Evolutionary conservation across 2,113 vertebrate species (phyloP), one percentile per base, ranked within the genome.

Genomic region (Oreochromis aureus): DNA sequence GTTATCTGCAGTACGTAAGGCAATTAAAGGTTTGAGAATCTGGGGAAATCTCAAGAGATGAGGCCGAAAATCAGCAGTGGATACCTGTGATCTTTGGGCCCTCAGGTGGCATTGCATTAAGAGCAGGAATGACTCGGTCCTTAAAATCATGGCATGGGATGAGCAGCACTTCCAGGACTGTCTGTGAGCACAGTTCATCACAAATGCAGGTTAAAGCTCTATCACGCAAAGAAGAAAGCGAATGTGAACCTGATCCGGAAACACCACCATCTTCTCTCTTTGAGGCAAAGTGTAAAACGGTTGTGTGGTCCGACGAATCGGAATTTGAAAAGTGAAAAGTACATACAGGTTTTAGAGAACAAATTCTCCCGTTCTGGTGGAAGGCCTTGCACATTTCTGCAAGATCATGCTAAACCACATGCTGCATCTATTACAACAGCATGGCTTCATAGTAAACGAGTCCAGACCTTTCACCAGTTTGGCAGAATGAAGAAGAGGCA

Each of bases 301-400:
- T 46, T 1, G 39, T 27, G 39, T 6, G 69, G 24, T 27, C 2
- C 1, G 0, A 46, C 8, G 0, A 46, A 18, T 73, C 0, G 0
- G 0, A 27, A 46, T 0, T 46, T 1, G 13, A 73, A 46, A 36
- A 66, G 18, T n/a, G 32, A n/a, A 12, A 66, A 0, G 18, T 66
- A 13, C 19, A 1, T 39, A 0, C 63, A 18, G 69, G 3, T 6
- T 73, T 73, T 73, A 46, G 39, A 73, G 69, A 73, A 73, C 22
- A 6, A 46, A 73, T 73, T 44, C 8, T 6, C 39, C 39, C 0
- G 22, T 71, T 7, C 7, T 10, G 8, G 41, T 46, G 13, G 39
- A 73, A 73, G 58, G 63, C 36, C 12, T 71, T 0, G 5, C 19
- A 41, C 34, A 69, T 41, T 69, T 69, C 36, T 0, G 36, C n/a